Evolutionary conservation across 2,797 vertebrate genomes (phyloP).

Genomic region (Hafferia zeledoni): DNA sequence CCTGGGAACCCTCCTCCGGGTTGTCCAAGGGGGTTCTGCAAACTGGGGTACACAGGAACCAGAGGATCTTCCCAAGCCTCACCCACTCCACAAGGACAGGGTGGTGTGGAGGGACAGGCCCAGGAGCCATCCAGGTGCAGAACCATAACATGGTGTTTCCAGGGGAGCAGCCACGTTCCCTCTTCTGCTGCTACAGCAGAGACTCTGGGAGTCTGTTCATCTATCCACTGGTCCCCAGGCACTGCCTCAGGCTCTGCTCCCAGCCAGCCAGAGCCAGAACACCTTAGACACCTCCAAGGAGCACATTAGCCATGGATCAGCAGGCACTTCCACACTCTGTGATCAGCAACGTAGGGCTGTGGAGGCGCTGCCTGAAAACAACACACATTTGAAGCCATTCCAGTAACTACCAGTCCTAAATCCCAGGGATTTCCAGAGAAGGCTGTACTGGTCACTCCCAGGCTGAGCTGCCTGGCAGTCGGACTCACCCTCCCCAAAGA

Average conservation of each 20-base stretch:
- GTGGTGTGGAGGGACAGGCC: background rate
- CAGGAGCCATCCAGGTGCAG: background rate
- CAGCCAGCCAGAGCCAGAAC: background rate
- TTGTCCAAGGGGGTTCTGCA: background rate
- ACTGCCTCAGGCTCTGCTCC: background rate
- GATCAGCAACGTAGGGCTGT: background rate
- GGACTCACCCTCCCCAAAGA: background rate
- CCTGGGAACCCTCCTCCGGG: background rate
- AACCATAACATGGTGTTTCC: rapidly evolving
- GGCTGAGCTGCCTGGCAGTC: background rate
- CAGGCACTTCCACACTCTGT: rapidly evolving
- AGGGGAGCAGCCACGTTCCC: background rate
- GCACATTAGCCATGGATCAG: rapidly evolving
- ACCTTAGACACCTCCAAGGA: background rate
- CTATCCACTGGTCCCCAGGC: background rate
- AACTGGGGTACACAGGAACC: background rate
- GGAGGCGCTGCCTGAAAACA: background rate
- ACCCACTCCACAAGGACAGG: background rate
- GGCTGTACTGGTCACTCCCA: background rate
- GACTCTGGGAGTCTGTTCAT: background rate
- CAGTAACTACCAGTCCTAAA: background rate
- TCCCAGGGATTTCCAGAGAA: background rate
- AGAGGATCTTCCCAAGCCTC: background rate
- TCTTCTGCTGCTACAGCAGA: background rate
- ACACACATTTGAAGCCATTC: background rate